A percentile compares a stretch with the other conserved stretches of the same genome.
Evolutionary conservation across 92 coral and sea anemone species (phyloP).

Genomic region (Siderastrea siderea): DNA sequence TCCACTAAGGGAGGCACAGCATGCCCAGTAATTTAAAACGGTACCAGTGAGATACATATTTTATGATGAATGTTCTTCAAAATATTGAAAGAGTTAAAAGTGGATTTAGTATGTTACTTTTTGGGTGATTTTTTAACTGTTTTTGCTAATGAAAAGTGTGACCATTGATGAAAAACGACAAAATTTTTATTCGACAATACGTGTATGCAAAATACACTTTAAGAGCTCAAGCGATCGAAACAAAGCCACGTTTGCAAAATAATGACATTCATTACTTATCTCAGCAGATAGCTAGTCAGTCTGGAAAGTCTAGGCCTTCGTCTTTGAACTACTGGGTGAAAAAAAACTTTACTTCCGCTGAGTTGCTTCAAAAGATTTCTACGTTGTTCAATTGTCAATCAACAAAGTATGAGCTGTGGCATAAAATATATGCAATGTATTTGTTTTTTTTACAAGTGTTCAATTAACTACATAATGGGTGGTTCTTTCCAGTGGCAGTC

Average conservation of each 20-base stretch:
- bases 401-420: not conserved
- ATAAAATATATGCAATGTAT: not conserved
- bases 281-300: not conserved
- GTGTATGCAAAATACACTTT: not conserved
- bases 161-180: not conserved
- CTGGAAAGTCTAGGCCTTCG: too few species aligned
- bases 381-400: not conserved
- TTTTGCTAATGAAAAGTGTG: too few species aligned
- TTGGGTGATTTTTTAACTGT: too few species aligned
- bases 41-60: too few species aligned
- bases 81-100: too few species aligned
- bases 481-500: not conserved
- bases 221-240: not conserved
- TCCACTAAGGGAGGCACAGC: not conserved
- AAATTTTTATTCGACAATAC: not conserved
- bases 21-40: too few species aligned
- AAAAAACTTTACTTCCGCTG: not conserved
- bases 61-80: too few species aligned
- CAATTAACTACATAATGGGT: not conserved
- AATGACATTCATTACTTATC: not conserved
- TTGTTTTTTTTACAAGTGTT: not conserved
- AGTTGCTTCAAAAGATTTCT: not conserved
- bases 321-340: not conserved
- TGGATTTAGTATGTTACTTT: too few species aligned
- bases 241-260: not conserved